Percentiles rank a stretch among this genome's conserved stretches.
Conservation (phyloP, 2,797 vertebrate genomes). For the Hybognathus amarus region DNA sequence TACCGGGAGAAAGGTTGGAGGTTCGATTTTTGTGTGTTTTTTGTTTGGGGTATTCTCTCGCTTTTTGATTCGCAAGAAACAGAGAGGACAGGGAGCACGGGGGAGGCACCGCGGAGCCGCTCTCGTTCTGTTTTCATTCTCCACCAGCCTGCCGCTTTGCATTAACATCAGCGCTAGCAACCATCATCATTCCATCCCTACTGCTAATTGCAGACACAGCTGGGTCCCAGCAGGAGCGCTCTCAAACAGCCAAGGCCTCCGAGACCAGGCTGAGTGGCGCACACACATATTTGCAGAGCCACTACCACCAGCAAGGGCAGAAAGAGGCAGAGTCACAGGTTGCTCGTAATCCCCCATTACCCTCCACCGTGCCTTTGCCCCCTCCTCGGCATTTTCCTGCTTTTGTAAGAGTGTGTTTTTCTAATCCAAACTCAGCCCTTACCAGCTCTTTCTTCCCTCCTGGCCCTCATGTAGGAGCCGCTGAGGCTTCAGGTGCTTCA, state of each 20-base stretch:
- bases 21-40: slow-evolving; percentile 40
- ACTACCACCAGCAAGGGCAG: slow-evolving; percentile 91
- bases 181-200: slow-evolving; percentile 99
- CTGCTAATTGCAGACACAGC: slow-evolving; percentile 99
- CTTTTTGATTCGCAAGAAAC: slow-evolving; percentile 22
- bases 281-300: slow-evolving; percentile 71
- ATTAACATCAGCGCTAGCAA: slow-evolving; percentile 96
- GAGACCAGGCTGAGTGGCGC: slow-evolving; percentile 84
- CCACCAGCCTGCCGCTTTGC: slow-evolving; percentile 94
- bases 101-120: slow-evolving; percentile 41
- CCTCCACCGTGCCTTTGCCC: slow-evolving; percentile 88
- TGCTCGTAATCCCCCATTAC: slow-evolving; percentile 95
- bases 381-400: slow-evolving; percentile 90
- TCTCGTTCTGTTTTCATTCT: slow-evolving; percentile 76
- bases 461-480: slow-evolving; percentile 81
- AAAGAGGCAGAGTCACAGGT: slow-evolving; percentile 99
- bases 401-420: slow-evolving; percentile 78
- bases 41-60: slow-evolving; percentile 39
- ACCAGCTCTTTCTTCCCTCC: slow-evolving; percentile 80
- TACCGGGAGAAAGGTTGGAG: slow-evolving; percentile 68
- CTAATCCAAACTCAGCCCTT: slow-evolving; percentile 79
- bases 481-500: slow-evolving; percentile 87
- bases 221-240: slow-evolving; percentile 93
- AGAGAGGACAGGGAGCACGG: background rate
- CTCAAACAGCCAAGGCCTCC: slow-evolving; percentile 87